phyloP scores from a whole-genome alignment of 2,113 vertebrate species.

The Epinephelus fuscoguttatus region DNA sequence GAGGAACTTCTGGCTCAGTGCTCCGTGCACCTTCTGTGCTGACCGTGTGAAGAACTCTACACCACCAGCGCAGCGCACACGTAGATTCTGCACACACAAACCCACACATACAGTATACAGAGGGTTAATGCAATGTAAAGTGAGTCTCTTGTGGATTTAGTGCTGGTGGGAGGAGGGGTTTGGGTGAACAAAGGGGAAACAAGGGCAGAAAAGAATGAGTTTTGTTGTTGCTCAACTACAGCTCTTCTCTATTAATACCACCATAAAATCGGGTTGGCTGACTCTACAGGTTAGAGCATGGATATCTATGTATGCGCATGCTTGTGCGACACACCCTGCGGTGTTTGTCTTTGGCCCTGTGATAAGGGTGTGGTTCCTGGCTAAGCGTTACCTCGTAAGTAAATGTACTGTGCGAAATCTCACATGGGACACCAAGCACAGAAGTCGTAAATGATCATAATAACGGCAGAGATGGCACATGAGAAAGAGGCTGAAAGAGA shows the following conservation, averaged over 20 bases:
- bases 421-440: conserved; percentile 28
- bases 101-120: conserved; percentile 1
- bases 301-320: conserved; percentile 42
- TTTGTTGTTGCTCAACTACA: conserved; percentile 38
- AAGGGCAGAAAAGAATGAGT: conserved; percentile 11
- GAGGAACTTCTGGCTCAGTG: conserved; percentile 94
- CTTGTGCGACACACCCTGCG: conserved; percentile 71
- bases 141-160: conserved; percentile 9
- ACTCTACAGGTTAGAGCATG: conserved; percentile 62
- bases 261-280: conserved; percentile 9
- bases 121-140: conserved; percentile 15
- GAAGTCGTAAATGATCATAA: conserved; percentile 27
- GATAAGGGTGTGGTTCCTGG: conserved; percentile 73
- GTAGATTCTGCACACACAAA: conserved; percentile 87
- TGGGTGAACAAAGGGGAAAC: conserved; percentile 41
- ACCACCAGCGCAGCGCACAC: conserved; percentile 90
- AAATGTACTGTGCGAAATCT: conserved; percentile 62
- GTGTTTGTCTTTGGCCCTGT: conserved; percentile 71
- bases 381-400: conserved; percentile 33
- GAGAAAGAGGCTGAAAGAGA: conserved; percentile 20
- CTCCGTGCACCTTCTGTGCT: conserved; percentile 90
- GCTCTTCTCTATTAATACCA: background rate
- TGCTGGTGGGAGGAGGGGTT: conserved; percentile 8
- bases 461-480: conserved; percentile 20
- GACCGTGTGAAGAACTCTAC: conserved; percentile 92